Base-by-base conservation (phyloP, 2,888 invertebrate genomes). In the Pristionchus japonicus region DNA sequence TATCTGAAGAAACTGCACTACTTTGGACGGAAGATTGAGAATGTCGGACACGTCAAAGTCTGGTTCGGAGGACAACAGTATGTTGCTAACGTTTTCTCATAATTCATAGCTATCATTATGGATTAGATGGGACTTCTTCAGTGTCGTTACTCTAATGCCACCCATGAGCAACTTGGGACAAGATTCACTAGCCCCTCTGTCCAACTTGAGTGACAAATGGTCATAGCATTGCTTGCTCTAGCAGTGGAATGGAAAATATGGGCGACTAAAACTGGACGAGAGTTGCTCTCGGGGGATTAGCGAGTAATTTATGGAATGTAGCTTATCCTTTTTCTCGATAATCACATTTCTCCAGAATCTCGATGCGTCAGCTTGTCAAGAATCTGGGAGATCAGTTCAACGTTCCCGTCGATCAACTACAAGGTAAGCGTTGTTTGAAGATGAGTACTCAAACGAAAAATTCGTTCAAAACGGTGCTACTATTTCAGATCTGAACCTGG, bases 331-430 rank as follows among this genome's bases (percentile, higher is more conserved):
- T n/a, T n/a, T n/a, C n/a, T n/a, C n/a, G n/a, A n/a, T n/a, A n/a
- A n/a, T n/a, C n/a, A n/a, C n/a, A 40, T 27, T 7, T 37, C 17
- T 40, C 86, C 83, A 93, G 93, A 77, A 90, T 93, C 31, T 92
- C 93, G 7, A 93, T 93, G 93, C 92, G 93, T 85, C 92, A 92
- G 37, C 84, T 93, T 31, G 93, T 93, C 13, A 92, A 92, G 86
- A 93, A 93, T 83, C 90, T 93, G 6, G 93, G 93, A 9, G 93
- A 93, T 85, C 93, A 94, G 77, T 93, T 94, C 90, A 94, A 94
- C 88, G 88, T 94, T 1, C 94, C 94, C 6, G 90, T 91, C 0
- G 92, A 88, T 61, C 82, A 80, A 27, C 23, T 80, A 3, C 74
- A 84, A 64, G 74, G 74, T 77, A n/a, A 15, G 37, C 9, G n/a